A percentile compares a stretch with the other conserved stretches of the same genome.
Evolutionary conservation across 1,140 invertebrate species (phyloP).

Genomic region (Lepidurus apus): DNA sequence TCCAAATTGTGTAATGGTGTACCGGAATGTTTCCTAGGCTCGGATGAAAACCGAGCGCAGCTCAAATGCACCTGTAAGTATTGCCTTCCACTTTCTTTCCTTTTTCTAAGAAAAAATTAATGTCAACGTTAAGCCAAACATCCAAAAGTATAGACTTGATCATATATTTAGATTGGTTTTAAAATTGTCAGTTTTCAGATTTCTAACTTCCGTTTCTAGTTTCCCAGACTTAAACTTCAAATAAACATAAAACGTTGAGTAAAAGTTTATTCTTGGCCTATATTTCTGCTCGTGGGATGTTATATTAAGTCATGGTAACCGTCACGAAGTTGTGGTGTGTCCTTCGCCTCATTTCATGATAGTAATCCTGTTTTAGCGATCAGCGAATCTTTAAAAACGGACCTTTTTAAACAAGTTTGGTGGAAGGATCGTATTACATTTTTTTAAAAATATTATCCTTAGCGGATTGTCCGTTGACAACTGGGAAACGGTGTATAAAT

Average conservation of each 20-base stretch:
- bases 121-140: background rate
- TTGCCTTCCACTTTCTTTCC: background rate
- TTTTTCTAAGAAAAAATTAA: background rate
- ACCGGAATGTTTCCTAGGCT: conserved; percentile 82
- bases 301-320: background rate
- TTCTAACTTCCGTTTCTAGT: too few species aligned
- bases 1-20: conserved; percentile 87
- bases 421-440: background rate
- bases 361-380: background rate
- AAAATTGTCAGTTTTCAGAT: too few species aligned
- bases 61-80: conserved; percentile 87
- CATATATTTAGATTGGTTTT: too few species aligned
- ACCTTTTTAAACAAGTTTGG: too few species aligned
- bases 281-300: background rate
- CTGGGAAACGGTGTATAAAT: conserved; percentile 74
- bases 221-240: background rate
- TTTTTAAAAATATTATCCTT: conserved; percentile 45
- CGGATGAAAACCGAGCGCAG: conserved; percentile 79
- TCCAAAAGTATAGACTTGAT: background rate
- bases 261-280: background rate
- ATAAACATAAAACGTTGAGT: background rate
- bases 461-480: conserved; percentile 88
- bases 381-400: too few species aligned
- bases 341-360: background rate
- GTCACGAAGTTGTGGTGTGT: background rate